phyloP scores from a whole-genome alignment of 92 coral and sea anemone species.

The Epizoanthus scotinus region DNA sequence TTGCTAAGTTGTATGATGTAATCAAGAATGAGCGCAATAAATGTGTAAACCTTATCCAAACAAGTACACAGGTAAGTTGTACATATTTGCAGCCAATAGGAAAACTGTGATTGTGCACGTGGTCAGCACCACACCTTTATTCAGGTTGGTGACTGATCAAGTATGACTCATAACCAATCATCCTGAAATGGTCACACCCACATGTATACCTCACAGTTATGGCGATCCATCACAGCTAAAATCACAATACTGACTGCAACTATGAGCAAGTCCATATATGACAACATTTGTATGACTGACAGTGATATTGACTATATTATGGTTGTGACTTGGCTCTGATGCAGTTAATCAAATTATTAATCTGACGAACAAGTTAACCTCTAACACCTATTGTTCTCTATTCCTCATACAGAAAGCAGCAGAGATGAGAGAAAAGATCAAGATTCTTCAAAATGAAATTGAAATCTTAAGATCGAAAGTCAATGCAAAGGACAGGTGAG shows the following conservation, averaged over 20 bases:
- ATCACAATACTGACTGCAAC: too few relatives aligned
- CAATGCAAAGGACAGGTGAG: constrained; percentile 96
- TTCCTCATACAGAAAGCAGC: constrained; percentile 85
- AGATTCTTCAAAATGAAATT: constrained; percentile 96
- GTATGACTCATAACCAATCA: neutral
- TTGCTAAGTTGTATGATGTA: constrained; percentile 97
- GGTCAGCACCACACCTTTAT: neutral
- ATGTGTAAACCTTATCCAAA: constrained; percentile 96
- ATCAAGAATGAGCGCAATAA: constrained; percentile 98
- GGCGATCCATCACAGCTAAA: too few relatives aligned
- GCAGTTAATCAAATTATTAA: neutral
- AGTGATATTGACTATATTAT: too few relatives aligned
- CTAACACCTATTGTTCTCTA: neutral
- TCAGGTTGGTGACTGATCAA: neutral
- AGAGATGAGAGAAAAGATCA: constrained; percentile 97
- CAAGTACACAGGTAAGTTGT: constrained; percentile 88
- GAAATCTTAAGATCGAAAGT: constrained; percentile 99
- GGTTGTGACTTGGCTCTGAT: neutral
- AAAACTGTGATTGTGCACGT: neutral
- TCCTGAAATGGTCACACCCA: neutral
- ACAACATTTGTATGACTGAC: too few relatives aligned
- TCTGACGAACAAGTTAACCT: neutral
- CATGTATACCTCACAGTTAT: neutral
- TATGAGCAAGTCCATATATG: too few relatives aligned
- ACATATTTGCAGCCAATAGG: neutral